A percentile compares a stretch with the other conserved stretches of the same genome.
Evolutionary conservation across 2,888 invertebrate species (phyloP).

Genomic region (Andrena praecox): DNA sequence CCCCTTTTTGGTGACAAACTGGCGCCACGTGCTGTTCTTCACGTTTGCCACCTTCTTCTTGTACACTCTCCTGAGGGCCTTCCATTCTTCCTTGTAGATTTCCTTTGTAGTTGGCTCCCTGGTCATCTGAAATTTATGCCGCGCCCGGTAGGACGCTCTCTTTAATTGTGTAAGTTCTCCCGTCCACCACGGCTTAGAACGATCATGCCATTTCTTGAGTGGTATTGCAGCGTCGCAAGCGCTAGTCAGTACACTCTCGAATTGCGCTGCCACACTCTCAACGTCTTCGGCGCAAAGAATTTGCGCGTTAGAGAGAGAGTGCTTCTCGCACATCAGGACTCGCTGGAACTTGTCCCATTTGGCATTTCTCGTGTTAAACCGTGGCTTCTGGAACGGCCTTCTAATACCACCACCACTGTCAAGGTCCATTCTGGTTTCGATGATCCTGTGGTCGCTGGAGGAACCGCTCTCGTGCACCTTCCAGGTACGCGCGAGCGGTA

Average conservation of each 20-base stretch:
- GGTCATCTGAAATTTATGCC: background rate
- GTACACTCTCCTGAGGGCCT: no score
- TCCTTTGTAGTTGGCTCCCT: no score
- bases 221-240: background rate
- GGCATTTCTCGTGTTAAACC: background rate
- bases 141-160: background rate
- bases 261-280: background rate
- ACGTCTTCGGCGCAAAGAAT: background rate
- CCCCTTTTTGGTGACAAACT: no score
- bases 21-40: no score
- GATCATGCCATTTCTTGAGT: background rate
- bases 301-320: background rate
- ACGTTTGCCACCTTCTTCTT: no score
- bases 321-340: background rate
- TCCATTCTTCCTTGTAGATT: no score
- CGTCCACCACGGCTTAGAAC: background rate
- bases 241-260: background rate
- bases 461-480: background rate
- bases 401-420: no score
- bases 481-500: background rate
- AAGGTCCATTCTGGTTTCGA: background rate
- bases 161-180: background rate
- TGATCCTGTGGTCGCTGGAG: slow-evolving; percentile 11
- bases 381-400: background rate
- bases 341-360: slow-evolving; percentile 7